Evolutionary conservation across 2,888 invertebrate genomes (phyloP), one percentile per base, ranked within the genome.

Genomic region (Malachius bipustulatus): DNA sequence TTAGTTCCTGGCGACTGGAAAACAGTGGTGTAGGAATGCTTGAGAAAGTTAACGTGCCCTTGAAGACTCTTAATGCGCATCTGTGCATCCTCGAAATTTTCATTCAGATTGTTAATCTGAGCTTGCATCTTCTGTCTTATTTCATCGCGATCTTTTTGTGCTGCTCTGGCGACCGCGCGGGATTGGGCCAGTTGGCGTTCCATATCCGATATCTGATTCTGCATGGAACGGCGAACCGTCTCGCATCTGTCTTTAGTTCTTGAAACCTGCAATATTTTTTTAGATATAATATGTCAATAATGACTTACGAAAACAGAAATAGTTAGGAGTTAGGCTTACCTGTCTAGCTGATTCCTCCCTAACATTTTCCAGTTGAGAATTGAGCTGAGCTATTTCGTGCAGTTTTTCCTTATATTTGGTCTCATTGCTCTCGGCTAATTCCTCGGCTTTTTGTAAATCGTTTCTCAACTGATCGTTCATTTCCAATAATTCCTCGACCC

Each of bases 341-440:
- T 77, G 77, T 3, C 78, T 57, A 0, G 78, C 75, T 0, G 77
- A 75, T 51, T 80, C 79, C 47, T 80, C 78, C 1, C 79, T 59
- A 2, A 77, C 68, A 27, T 71, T 65, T 47, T 79, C 78, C 31
- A 80, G 57, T 54, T 77, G 76, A 0, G 74, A 70, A 2, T 71
- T 71, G 1, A 79, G 52, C 49, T 75, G 73, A 0, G 72, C 71
- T 37, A 76, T 72, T 53, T 80, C 79, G 45, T 79, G 77, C 55
- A 73, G 63, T 55, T 78, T 78, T 54, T 77, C 75, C 36, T 77
- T 75, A 2, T 75, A 59, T 6, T 72, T 66, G 48, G 72, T 72
- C 47, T 76, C 74, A 41, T 70, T 66, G 6, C 71, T 68, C 4
- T 71, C 59, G 13, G 70, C 68, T 0, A 63, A 56, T 43, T 77